Base-by-base conservation (phyloP, 2,113 vertebrate genomes). In the Prunella himalayana region DNA sequence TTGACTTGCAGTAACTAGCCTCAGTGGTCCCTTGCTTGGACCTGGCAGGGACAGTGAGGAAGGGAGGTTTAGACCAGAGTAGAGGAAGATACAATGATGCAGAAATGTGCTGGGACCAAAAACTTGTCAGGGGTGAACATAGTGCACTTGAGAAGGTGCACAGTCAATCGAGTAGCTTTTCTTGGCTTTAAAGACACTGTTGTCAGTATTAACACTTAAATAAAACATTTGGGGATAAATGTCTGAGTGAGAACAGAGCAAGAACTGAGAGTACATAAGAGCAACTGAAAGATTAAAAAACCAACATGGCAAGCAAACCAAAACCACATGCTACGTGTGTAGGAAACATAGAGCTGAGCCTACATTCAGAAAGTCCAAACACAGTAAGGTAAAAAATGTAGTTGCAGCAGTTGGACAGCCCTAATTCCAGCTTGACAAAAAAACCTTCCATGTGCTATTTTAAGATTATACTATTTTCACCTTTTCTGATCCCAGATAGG, bases 121-220 rank as follows among this genome's bases (percentile, higher is more conserved):
- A 71, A 42, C 4, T 4, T 9, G 13, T 7, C 6, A 2, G 10
- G 28, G 3, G 23, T 11, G 17, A 66, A 53, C 2, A 11, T 1
- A 14, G 42, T 2, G 8, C 2, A 2, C 13, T 8, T 54, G 31
- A 41, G 15, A 49, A 84, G 47, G 8, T 21, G 9, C 37, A 27
- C 6, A 13, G 47, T 77, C n/a, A 49, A 35, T 14, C 50, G 17
- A 73, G 42, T 4, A 17, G 12, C 12, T 86, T 70, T 72, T 86
- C 30, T 49, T 44, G 54, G 10, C 71, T 83, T 69, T 61, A 64
- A 69, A 65, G 25, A 63, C 20, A 23, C 37, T 14, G 13, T 15
- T 31, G n/a, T 53, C 44, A 63, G 27, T 50, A 79, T 51, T 24
- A n/a, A 51, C 33, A 41, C 10, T 69, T 69, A 64, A 51, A 78